Base-by-base conservation (phyloP, 2,888 invertebrate genomes). In the Hirtodrosophila confusa region DNA sequence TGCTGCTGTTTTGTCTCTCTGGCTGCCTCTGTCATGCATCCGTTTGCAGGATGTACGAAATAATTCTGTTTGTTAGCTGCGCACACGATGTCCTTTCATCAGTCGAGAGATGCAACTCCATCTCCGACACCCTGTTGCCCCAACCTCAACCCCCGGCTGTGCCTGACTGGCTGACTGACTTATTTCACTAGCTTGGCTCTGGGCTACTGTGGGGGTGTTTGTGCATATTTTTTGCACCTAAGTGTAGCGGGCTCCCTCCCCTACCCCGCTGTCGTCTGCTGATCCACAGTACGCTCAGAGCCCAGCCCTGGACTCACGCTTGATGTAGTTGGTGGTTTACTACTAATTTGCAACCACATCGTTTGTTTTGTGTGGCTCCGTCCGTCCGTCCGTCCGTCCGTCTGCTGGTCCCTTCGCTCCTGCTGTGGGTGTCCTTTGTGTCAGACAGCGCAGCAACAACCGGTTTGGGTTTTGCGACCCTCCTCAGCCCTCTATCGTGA, bases 301-400 rank as follows among this genome's bases (percentile, higher is more conserved):
- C 62, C 64, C 54, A 60, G 51, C 36, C 45, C 50, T 54, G 69
- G 53, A 75, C 78, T 74, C 76, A 69, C 75, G 78, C 78, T 80
- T 84, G 82, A 84, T 84, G 83, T 86, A 86, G 83, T 84, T 84
- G 82, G 78, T 86, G 87, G 83, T 84, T 84, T 84, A 83, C 83
- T 84, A 86, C 83, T 84, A 86, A 86, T 84, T 83, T 83, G 83
- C 83, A 83, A 83, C 83, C 83, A 86, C 87, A 84, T 86, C 83
- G 87, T 86, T 84, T 84, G 83, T 84, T 84, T 84, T 84, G 80
- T 82, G 82, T 63, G 86, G 68, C 62, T 40, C 48, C 37, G 48
- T 56, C 66, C 40, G 54, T 56, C 23, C 43, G 27, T 27, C 40
- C 7, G 27, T 36, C 33, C 44, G 37, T 36, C 41, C 39, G 37